Percentiles rank a stretch among this genome's conserved stretches.
phyloP scores from a whole-genome alignment of 2,888 invertebrate species.

The Hypercompe scribonia region DNA sequence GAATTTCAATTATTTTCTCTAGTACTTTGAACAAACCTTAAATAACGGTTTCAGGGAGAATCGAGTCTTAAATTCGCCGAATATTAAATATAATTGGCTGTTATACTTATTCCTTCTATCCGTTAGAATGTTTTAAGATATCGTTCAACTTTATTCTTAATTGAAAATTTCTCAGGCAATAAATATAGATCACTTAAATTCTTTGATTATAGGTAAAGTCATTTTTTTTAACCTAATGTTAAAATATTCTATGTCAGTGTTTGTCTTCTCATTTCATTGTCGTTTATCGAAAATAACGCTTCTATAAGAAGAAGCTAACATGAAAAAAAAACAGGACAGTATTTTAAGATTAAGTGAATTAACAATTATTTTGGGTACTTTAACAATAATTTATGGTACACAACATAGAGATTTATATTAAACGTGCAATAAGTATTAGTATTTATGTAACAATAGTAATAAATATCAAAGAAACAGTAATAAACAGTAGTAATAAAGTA shows the following conservation, averaged over 20 bases:
- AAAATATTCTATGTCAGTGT: too few species aligned
- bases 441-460: not conserved
- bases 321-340: not conserved
- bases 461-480: too few species aligned
- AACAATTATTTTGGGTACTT: too few species aligned
- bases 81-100: not conserved
- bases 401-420: not conserved
- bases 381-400: too few species aligned
- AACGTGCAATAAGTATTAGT: not conserved
- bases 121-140: not conserved
- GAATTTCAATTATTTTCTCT: slow-evolving; percentile 47
- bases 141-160: not conserved
- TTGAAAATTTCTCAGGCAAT: not conserved
- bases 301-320: not conserved
- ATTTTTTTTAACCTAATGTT: not conserved
- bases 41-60: slow-evolving; percentile 22
- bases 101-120: not conserved
- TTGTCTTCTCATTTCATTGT: not conserved
- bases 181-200: not conserved
- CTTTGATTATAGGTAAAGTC: not conserved
- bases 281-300: not conserved
- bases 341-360: too few species aligned
- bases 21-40: slow-evolving; percentile 12
- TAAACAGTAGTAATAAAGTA: not conserved
- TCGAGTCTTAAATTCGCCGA: slow-evolving; percentile 28